Base-by-base conservation (phyloP, 2,113 vertebrate species). In the Agelaius tricolor region DNA sequence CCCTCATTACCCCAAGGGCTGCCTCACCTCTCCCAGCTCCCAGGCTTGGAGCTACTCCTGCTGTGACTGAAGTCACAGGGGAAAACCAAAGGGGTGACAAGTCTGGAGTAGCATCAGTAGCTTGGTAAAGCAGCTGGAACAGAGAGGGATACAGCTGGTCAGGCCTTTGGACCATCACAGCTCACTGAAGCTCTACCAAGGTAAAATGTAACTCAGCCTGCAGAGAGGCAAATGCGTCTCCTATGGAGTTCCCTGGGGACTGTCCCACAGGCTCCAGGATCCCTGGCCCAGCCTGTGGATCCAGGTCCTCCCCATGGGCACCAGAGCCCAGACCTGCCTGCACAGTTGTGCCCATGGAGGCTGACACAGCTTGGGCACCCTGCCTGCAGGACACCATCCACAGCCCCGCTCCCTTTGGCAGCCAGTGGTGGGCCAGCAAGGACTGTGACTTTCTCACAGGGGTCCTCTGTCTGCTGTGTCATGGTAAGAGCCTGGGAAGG, bases 251-350 rank as follows among this genome's bases (percentile, higher is more conserved):
- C 51, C 37, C 71, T 18, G 22, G 17, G 16, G 15, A 57, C 8
- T 1, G 2, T 41, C 11, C 33, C 9, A 35, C 33, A 17, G 35
- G 26, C 13, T 44, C 13, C 2, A 5, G 0, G 7, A 59, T 44
- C 33, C 19, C 33, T 47, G 63, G 49, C 28, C 28, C 7, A 13
- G 13, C 10, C 46, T 43, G 46, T 59, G 41, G 46, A 66, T 61
- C 11, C 49, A 43, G 9, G 7, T 59, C 13, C 52, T 39, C 14
- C 9, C 35, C 0, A 0, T 6, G 33, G 54, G 33, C 59, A 28
- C 4, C 1, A 2, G 22, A 43, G 14, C 1, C 2, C 33, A 23
- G 57, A 74, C 16, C 24, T 3, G 11, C 49, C 55, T 0, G 0
- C 4, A 9, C 4, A 4, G 31, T 30, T 24, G 57, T 43, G 62